Conservation (phyloP, 2,888 invertebrate species). For the Drosophila melanosoma region DNA sequence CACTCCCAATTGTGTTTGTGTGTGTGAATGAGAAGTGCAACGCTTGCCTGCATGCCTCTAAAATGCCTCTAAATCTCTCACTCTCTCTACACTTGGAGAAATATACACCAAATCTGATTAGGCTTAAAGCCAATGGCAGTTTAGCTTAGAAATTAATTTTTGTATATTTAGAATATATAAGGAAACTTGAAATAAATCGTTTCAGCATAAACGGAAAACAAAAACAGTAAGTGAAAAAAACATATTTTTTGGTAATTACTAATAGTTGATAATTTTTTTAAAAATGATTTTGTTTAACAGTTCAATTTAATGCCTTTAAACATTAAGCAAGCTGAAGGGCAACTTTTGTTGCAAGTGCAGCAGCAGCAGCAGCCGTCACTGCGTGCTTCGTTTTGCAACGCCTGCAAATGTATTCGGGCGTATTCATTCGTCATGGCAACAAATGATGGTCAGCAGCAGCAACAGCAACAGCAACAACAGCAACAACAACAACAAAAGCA, state of each 20-base stretch:
- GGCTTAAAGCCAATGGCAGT: neutral
- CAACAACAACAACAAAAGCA: neutral
- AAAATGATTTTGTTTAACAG: neutral
- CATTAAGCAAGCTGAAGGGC: neutral
- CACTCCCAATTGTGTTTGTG: slow-evolving; percentile 1
- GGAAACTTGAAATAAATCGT: neutral
- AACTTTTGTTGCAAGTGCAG: neutral
- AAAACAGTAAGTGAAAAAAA: neutral
- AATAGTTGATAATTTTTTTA: neutral
- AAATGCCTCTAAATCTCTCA: slow-evolving; percentile 28
- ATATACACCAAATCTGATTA: neutral
- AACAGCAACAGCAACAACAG: slow-evolving; percentile 21
- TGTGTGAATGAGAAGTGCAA: slow-evolving; percentile 28
- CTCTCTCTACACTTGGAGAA: neutral
- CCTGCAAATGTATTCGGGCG: slow-evolving; percentile 63
- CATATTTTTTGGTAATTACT: neutral
- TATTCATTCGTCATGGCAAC: slow-evolving; percentile 69
- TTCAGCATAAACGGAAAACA: neutral
- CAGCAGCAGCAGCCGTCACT: slow-evolving; percentile 5
- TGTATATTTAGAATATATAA: neutral
- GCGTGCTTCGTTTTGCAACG: slow-evolving; percentile 69
- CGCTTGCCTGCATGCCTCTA: slow-evolving; percentile 45
- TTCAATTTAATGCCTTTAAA: neutral
- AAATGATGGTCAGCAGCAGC: slow-evolving; percentile 36
- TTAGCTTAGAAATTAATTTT: neutral